Conservation (phyloP, 2,888 invertebrate species). For the Malachius bipustulatus region DNA sequence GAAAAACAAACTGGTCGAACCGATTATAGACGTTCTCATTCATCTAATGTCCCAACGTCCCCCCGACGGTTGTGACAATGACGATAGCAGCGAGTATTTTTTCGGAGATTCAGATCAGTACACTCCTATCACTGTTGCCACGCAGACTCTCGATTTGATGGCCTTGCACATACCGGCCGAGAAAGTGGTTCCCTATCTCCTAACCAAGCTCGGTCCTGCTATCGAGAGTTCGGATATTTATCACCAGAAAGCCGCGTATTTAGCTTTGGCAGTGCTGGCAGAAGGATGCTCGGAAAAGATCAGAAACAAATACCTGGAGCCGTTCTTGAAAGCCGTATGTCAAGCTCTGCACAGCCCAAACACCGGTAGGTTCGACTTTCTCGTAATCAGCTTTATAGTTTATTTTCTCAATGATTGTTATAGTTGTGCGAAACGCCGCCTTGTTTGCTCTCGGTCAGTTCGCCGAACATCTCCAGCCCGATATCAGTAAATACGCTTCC, state of each 20-base stretch:
- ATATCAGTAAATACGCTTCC: conserved; percentile 59
- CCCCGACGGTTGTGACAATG: too few relatives aligned
- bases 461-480: conserved; percentile 68
- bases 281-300: conserved; percentile 72
- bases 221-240: conserved; percentile 48
- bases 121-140: conserved; percentile 54
- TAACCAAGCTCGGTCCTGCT: conserved; percentile 51
- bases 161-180: conserved; percentile 66
- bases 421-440: conserved; percentile 62
- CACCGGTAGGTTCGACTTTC: too few relatives aligned
- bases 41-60: conserved; percentile 53
- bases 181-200: conserved; percentile 58
- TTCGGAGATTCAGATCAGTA: conserved; percentile 49
- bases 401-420: too few relatives aligned
- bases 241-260: conserved; percentile 57
- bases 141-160: conserved; percentile 61
- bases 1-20: conserved; percentile 58
- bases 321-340: conserved; percentile 57
- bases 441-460: conserved; percentile 72
- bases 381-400: too few relatives aligned
- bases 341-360: conserved; percentile 54
- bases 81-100: conserved; percentile 53
- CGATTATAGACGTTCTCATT: conserved; percentile 55
- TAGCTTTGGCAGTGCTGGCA: conserved; percentile 61
- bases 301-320: conserved; percentile 54